Evolutionary conservation across 2,797 vertebrate species (phyloP), one percentile per base, ranked within the genome.

Genomic region (Tinamus major): DNA sequence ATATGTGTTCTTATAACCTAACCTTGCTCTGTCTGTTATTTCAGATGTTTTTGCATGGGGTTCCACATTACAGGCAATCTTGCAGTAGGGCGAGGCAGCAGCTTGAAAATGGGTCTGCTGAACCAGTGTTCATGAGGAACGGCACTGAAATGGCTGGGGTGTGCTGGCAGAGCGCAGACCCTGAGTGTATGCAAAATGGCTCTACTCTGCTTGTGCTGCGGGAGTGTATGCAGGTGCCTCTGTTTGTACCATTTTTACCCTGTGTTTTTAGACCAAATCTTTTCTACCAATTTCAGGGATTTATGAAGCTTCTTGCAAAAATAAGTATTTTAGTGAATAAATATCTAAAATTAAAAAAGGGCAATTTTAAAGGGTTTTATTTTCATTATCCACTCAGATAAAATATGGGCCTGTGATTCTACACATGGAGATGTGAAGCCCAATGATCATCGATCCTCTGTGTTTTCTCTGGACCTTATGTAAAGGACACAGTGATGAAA

Each of bases 381-480:
- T 87, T 79, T 27, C 23, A 31, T 88, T 88, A 27, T 79, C 21
- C 9, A 7, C 33, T 35, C 23, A 75, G 68, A 18, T 62, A 26
- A 65, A 49, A 75, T 24, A 51, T 0, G 2, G 42, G 51, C 58
- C 78, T 51, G 23, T 63, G 71, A 9, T 46, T 70, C 44, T 69
- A 17, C 9, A 9, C 9, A 4, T 55, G 67, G 35, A 86, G 10
- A 46, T 8, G 3, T 35, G 27, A 41, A 17, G 56, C 20, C 56
- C 10, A n/a, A 12, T 10, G 44, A 10, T 46, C 35, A 29, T 4
- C 24, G 72, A 64, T 0, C 1, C 76, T 20, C 35, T 58, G 0
- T 39, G 56, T 80, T 42, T 89, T 31, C 62, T 75, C 9, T 41
- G 37, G 68, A 31, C 0, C 0, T 69, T 37, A 64, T 48, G 48